A percentile compares a stretch with the other conserved stretches of the same genome.
Conservation (phyloP, 2,888 invertebrate species). For the Geotrupes spiniger region DNA sequence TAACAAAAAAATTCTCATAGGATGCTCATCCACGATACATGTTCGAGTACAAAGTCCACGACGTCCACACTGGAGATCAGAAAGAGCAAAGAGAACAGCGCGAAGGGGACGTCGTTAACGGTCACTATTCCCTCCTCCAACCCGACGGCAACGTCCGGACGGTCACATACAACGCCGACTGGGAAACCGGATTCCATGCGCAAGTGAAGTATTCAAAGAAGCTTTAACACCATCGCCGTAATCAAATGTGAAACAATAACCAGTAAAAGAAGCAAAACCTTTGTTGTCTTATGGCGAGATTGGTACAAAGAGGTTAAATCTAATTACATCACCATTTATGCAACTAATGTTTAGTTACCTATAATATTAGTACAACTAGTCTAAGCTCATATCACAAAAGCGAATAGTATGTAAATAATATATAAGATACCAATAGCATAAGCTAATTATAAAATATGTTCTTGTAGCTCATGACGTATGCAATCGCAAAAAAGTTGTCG, state of each 20-base stretch:
- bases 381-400: too few relatives aligned
- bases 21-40: slow-evolving; percentile 68
- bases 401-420: too few relatives aligned
- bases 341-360: too few relatives aligned
- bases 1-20: slow-evolving; percentile 50
- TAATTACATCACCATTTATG: too few relatives aligned
- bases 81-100: slow-evolving; percentile 72
- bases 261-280: too few relatives aligned
- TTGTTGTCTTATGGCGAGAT: too few relatives aligned
- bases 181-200: slow-evolving; percentile 77
- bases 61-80: slow-evolving; percentile 71
- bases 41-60: slow-evolving; percentile 71
- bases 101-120: slow-evolving; percentile 70
- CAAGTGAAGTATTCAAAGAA: slow-evolving; percentile 59
- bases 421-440: too few relatives aligned
- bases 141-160: slow-evolving; percentile 74
- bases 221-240: slow-evolving; percentile 3
- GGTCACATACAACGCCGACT: slow-evolving; percentile 73
- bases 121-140: slow-evolving; percentile 58
- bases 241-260: neutral
- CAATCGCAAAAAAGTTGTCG: too few relatives aligned
- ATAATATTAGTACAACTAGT: too few relatives aligned
- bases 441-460: too few relatives aligned
- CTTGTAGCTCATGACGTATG: too few relatives aligned
- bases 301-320: too few relatives aligned